A percentile compares a stretch with the other conserved stretches of the same genome.
These are phyloP conservation scores for Lineus longissimus DNA, from an alignment of 1,140 invertebrate genomes.

Conservation along the genomic window DNA sequence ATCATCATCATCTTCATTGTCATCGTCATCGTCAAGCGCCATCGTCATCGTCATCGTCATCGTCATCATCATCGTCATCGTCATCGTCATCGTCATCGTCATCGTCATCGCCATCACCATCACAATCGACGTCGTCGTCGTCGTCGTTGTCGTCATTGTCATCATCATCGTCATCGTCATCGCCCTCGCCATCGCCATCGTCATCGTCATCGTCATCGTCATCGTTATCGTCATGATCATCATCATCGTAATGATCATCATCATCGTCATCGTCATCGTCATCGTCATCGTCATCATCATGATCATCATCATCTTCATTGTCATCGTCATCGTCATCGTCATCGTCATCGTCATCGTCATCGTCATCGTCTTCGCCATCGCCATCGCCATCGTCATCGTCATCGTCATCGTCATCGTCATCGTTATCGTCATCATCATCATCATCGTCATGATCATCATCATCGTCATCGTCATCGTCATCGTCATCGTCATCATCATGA, in stretches of 20 bases:
- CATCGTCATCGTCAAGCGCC: too few relatives aligned
- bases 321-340: slow-evolving; percentile 13
- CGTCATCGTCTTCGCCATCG: too few relatives aligned
- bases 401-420: neutral
- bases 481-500: neutral
- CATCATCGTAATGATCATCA: too few relatives aligned
- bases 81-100: neutral
- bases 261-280: neutral
- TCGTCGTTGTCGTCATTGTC: neutral
- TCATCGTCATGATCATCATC: too few relatives aligned
- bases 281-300: neutral
- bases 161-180: neutral
- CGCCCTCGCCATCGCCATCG: too few relatives aligned
- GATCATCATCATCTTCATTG: slow-evolving; percentile 1
- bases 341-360: neutral
- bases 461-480: slow-evolving; percentile 1
- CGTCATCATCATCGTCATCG: slow-evolving; percentile 8
- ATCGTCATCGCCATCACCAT: too few relatives aligned
- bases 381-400: too few relatives aligned
- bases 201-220: too few relatives aligned
- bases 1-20: too few relatives aligned
- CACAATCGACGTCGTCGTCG: too few relatives aligned
- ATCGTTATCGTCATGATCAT: too few relatives aligned
- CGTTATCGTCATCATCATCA: neutral
- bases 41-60: too few relatives aligned